Evolutionary conservation across 2,888 invertebrate species (phyloP), one percentile per base, ranked within the genome.

Genomic region (Scaptomyza caliginosa): DNA sequence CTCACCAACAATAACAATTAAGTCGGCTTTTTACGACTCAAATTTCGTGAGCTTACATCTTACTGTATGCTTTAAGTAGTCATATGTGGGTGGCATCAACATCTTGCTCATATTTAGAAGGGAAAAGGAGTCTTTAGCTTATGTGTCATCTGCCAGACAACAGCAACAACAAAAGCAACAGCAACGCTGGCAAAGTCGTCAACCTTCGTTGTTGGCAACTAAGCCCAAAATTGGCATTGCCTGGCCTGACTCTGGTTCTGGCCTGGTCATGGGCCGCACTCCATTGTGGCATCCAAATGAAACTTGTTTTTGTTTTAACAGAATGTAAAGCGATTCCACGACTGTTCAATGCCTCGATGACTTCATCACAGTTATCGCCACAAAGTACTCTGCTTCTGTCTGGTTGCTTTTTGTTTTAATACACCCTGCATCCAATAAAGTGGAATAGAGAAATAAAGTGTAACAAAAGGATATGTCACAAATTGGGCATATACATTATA

Each of bases 301-400:
- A 69, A 69, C 68, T 43, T 36, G 68, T 69, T 69, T 69, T 66
- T 46, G 17, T 38, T 49, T 30, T 4, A 38, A 36, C 23, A 17
- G 13, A 40, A 43, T 67, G 66, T 64, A 65, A 59, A 59, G 38
- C 65, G 40, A 36, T 58, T 58, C 45, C 50, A 51, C 50, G 46
- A 52, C 30, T 58, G 46, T 58, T 65, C 58, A 65, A 59, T 54
- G 42, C 49, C 43, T 49, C 28, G 42, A 66, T 67, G 66, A 67
- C 52, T 59, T 66, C 66, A 67, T 60, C 60, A 49, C 52, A 34
- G 26, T 38, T 32, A 38, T 16, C 43, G 34, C 38, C 8, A n/a
- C 19, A 26, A 45, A 24, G 17, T 24, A 32, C 11, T n/a, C 5
- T 10, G 11, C 23, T 24, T 42, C 26, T 32, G 30, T 45, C 17